A percentile compares a stretch with the other conserved stretches of the same genome.
Evolutionary conservation across 1,140 invertebrate species (phyloP).

Genomic region (Gryon sp.): DNA sequence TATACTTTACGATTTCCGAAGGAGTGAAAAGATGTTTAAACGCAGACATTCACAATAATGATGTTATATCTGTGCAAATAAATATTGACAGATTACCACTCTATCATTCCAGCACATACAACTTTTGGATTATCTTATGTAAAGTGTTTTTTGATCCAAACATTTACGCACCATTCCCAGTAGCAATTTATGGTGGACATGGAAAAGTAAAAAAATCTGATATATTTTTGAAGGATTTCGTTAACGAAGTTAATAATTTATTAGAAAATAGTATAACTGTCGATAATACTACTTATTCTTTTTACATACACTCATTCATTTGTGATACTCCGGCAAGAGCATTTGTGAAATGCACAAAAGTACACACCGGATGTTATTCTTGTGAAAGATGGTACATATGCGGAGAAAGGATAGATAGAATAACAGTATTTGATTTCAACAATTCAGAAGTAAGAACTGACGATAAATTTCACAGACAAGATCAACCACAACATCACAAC

Average conservation of each 20-base stretch:
- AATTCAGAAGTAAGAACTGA: constrained; percentile 4
- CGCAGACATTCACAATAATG: background rate
- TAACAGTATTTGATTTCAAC: constrained; percentile 2
- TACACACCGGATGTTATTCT: constrained; percentile 5
- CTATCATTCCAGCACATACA: background rate
- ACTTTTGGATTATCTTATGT: constrained; percentile 45
- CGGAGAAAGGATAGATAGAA: background rate
- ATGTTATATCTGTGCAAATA: constrained; percentile 26
- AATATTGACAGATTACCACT: constrained; percentile 7
- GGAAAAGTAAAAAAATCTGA: constrained; percentile 33
- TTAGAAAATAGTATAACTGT: constrained; percentile 21
- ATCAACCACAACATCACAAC: constrained; percentile 37
- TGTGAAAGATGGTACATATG: constrained; percentile 20
- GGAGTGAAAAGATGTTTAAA: constrained; percentile 20
- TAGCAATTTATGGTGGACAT: constrained; percentile 41
- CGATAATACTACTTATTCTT: constrained; percentile 3
- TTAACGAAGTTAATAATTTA: constrained; percentile 42
- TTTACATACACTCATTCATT: constrained; percentile 37
- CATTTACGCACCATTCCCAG: constrained; percentile 41
- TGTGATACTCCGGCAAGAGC: constrained; percentile 31
- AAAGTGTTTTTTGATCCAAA: constrained; percentile 4
- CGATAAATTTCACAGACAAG: constrained; percentile 10
- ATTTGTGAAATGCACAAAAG: constrained; percentile 20
- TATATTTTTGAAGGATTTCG: constrained; percentile 39
- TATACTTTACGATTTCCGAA: constrained; percentile 36